Base-by-base conservation (phyloP, 2,797 vertebrate genomes). In the Cetoscarus ocellatus region DNA sequence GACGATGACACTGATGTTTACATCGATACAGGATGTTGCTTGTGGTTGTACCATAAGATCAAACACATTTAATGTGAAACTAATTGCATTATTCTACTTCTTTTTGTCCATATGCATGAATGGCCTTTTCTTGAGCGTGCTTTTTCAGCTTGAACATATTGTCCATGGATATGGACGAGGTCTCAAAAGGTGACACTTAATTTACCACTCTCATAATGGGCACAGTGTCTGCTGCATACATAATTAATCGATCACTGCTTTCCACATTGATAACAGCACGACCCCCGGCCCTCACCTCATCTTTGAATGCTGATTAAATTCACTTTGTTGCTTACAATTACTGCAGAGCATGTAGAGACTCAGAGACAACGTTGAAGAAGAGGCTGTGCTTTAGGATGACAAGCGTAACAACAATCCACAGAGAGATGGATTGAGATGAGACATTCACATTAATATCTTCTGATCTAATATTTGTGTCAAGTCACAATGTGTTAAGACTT, bases 201-300 rank as follows among this genome's bases (percentile, higher is more conserved):
- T 91, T 90, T 88, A 82, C 79, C 76, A 35, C 80, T 65, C 68
- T 71, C 75, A 84, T 84, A 87, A 88, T 86, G 82, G 77, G 61
- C 70, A 71, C 65, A 72, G 73, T 69, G 77, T 85, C 80, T 80
- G 78, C 85, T 60, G 88, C 86, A 91, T 92, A 62, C 87, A 92
- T 93, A 91, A 92, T 92, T 87, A 82, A 93, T 86, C 42, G 0
- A 58, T 83, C 70, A 36, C 71, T 86, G 74, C 80, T 90, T 83
- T 80, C 70, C 77, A 74, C 74, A 75, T 53, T 77, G 82, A 83
- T 81, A 77, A 86, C 74, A 50, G 62, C 75, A 62, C 65, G 34
- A 77, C 72, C 75, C 56, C 34, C 2, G 47, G 61, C 57, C 56
- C 69, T 83, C 73, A 73, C 67, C 79, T 80, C 50, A 61, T 70